Evolutionary conservation across 2,113 vertebrate species (phyloP).

Genomic region (Orycteropus afer): DNA sequence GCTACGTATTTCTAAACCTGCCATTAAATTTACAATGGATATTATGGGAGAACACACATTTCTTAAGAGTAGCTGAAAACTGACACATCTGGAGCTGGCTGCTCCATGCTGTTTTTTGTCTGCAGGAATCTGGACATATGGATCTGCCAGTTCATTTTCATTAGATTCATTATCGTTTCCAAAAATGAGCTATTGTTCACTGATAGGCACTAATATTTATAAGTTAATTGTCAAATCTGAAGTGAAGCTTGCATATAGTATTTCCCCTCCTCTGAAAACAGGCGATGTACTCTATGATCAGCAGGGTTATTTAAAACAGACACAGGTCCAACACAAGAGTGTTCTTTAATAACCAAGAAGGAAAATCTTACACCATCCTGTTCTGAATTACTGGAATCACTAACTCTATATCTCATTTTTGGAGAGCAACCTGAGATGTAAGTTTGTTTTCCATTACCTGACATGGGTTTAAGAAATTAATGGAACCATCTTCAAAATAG

Average conservation of each 20-base stretch:
- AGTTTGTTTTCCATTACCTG: constrained; percentile 63
- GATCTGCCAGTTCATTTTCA: constrained; percentile 1
- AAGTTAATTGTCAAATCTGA: constrained; percentile 30
- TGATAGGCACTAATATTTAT: not conserved
- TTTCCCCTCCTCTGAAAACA: not conserved
- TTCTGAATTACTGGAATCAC: constrained; percentile 47
- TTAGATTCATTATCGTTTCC: constrained; percentile 2
- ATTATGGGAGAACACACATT: not conserved
- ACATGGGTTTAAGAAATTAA: constrained; percentile 37
- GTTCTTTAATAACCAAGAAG: constrained; percentile 19
- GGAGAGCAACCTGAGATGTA: not conserved
- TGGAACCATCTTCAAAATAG: constrained; percentile 12
- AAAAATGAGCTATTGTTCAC: not conserved
- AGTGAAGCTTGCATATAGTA: not conserved
- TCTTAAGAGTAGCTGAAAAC: not conserved
- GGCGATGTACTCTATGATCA: not conserved
- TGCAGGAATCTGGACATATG: not conserved
- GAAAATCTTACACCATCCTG: not conserved
- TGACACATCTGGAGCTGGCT: not conserved
- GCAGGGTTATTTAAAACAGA: constrained; percentile 47
- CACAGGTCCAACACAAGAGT: not conserved
- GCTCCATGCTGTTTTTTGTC: not conserved
- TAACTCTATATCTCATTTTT: constrained; percentile 37
- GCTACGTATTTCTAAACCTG: not conserved
- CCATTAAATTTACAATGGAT: constrained; percentile 42